Evolutionary conservation across 2,888 invertebrate genomes (phyloP), one percentile per base, ranked within the genome.

Genomic region (Adineta ricciae): DNA sequence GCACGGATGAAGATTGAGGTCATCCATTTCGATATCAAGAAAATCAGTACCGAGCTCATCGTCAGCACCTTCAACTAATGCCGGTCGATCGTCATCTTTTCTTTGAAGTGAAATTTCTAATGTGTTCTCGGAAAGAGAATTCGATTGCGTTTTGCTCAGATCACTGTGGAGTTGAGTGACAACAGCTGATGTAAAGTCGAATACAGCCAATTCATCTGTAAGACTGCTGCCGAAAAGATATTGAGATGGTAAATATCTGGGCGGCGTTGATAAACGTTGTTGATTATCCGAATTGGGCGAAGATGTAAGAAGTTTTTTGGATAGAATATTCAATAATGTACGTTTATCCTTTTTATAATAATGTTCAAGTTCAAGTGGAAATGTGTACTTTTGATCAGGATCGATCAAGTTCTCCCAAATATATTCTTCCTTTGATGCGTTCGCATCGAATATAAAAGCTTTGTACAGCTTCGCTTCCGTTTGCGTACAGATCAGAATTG

Each of bases 1-100:
- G 87, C 93, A 93, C 88, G 93, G 93, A 88, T 94, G 94, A 84
- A 92, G 90, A 88, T 94, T 94, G 0, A 94, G 86, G 86, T 92
- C 92, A 87, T 93, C 93, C 87, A 91, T 90, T 88, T 93, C 93
- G 85, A 94, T 90, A 85, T 91, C 91, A n/a, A 93, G 88, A 88
- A 87, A 89, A 84, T 89, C 88, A 41, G 88, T 88, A 19, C 32
- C 32, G 1, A 64, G 14, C 52, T 88, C 87, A 19, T 88, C 87
- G 38, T 87, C 88, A 21, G 86, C 85, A 8, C 86, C 86, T 56
- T 88, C 88, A 27, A 83, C 64, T 64, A n/a, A 36, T 27, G 83
- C 82, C 38, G 41, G n/a, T 73, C 41, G 16, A 83, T 84, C 73
- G 54, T 73, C 21, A 38, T 84, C 50, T 38, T 50, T 19, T 54